Evolutionary conservation across 2,888 invertebrate genomes (phyloP), one percentile per base, ranked within the genome.

Genomic region (Gastracanthus pulcherrimus): DNA sequence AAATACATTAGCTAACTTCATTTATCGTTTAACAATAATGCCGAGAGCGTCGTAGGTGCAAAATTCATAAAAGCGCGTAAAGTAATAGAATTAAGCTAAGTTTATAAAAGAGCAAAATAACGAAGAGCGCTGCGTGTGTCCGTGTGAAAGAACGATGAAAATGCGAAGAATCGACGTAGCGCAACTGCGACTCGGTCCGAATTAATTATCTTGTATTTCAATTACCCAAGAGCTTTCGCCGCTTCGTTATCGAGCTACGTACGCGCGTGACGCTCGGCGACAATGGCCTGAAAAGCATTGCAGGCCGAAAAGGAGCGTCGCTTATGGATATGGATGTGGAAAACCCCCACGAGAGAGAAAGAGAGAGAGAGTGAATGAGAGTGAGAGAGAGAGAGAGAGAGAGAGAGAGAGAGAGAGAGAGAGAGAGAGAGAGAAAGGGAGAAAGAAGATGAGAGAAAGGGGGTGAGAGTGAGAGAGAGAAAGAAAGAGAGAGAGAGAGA

Each of bases 401-500:
- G 31, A 62, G 60, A 72, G 67, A 76, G 76, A 55, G 55, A 48
- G 36, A 80, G 81, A 76, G 29, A 48, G 48, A 48, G 23, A 62
- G 26, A 23, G 48, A 9, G 9, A 34, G 75, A 4, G 55, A 16
- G 55, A 34, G 13, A n/a, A 19, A 62, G 60, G 76, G 67, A 76
- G 76, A 41, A n/a, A n/a, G n/a, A n/a, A n/a, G n/a, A n/a, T n/a
- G n/a, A n/a, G n/a, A n/a, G n/a, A n/a, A n/a, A n/a, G n/a, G n/a
- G n/a, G 64, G 48, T 48, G 23, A 62, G 26, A 23, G 48, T 11
- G 9, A 34, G 75, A 4, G 55, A 16, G 55, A 34, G 13, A n/a
- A 19, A 62, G 60, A 72, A 72, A 76, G 76, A 55, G 55, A 48
- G 36, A 80, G 81, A 76, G n/a, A n/a, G n/a, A n/a, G n/a, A n/a